Evolutionary conservation across 2,888 invertebrate species (phyloP).

Genomic region (Papilio protenor): DNA sequence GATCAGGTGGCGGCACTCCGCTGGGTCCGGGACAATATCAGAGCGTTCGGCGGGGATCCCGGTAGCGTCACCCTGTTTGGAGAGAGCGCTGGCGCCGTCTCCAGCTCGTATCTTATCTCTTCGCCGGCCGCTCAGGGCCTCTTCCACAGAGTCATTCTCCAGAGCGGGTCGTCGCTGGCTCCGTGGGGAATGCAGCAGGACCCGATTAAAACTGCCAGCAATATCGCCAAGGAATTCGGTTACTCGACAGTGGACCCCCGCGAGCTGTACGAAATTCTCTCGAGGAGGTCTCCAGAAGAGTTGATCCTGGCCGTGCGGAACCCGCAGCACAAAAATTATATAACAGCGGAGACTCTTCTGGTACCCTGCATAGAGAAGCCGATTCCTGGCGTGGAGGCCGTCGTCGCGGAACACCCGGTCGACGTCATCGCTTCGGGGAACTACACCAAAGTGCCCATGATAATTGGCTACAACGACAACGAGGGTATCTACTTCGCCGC

Average conservation of each 20-base stretch:
- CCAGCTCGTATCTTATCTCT: slow-evolving; percentile 69
- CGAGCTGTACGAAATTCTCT: slow-evolving; percentile 67
- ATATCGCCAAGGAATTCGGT: slow-evolving; percentile 69
- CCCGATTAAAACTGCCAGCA: slow-evolving; percentile 67
- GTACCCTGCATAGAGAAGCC: slow-evolving; percentile 73
- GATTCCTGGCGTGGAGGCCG: slow-evolving; percentile 68
- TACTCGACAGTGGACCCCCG: slow-evolving; percentile 69
- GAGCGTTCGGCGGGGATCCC: slow-evolving; percentile 73
- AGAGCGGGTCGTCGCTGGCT: slow-evolving; percentile 73
- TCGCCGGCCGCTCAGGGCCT: slow-evolving; percentile 70
- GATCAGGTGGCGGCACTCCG: slow-evolving; percentile 76
- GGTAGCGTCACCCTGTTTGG: slow-evolving; percentile 75
- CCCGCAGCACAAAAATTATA: slow-evolving; percentile 66
- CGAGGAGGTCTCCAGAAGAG: slow-evolving; percentile 64
- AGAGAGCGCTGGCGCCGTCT: slow-evolving; percentile 78
- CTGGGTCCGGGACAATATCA: slow-evolving; percentile 74
- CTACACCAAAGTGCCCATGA: slow-evolving; percentile 76
- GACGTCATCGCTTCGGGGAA: slow-evolving; percentile 68
- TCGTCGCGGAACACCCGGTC: slow-evolving; percentile 67
- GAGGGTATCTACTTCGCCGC: slow-evolving; percentile 76
- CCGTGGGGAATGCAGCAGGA: slow-evolving; percentile 75
- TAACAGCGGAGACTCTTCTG: slow-evolving; percentile 69
- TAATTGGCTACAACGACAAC: slow-evolving; percentile 74
- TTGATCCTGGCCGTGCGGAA: slow-evolving; percentile 64
- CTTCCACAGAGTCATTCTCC: slow-evolving; percentile 74